These are phyloP conservation scores for Echinarachnius parma DNA, from an alignment of 53 echinoderm and acorn worm genomes.

Conservation along the genomic window DNA sequence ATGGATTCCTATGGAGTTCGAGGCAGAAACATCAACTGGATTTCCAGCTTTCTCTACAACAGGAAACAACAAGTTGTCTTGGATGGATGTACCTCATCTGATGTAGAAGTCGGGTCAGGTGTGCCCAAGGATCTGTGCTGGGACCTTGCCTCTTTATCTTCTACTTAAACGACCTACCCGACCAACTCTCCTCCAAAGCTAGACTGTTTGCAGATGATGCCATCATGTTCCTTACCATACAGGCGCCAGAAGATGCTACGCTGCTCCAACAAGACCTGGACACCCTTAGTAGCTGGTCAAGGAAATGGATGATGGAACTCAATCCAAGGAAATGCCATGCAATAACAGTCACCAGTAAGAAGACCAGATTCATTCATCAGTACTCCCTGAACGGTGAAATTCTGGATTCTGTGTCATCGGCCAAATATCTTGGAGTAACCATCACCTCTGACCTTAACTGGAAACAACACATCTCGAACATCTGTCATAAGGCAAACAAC, in stretches of 20 bases:
- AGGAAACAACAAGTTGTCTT: slow-evolving; percentile 17
- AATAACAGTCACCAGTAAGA: slow-evolving; percentile 25
- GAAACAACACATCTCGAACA: too few relatives aligned
- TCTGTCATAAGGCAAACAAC: too few relatives aligned
- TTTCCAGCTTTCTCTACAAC: slow-evolving; percentile 11
- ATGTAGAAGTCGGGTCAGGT: slow-evolving; percentile 12
- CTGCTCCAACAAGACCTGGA: slow-evolving; percentile 26
- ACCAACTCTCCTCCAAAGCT: slow-evolving; percentile 21
- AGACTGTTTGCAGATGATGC: slow-evolving; percentile 48
- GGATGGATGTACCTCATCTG: slow-evolving; percentile 11
- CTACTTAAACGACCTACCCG: slow-evolving; percentile 41
- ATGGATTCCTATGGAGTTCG: slow-evolving; percentile 12
- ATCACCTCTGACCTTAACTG: too few relatives aligned
- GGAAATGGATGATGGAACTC: slow-evolving; percentile 28
- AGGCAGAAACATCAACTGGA: slow-evolving; percentile 12
- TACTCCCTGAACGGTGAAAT: slow-evolving; percentile 13
- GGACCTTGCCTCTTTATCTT: slow-evolving; percentile 53
- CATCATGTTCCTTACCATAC: slow-evolving; percentile 22
- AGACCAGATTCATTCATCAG: slow-evolving; percentile 3
- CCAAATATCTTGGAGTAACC: too few relatives aligned
- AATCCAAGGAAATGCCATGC: slow-evolving; percentile 23
- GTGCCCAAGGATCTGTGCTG: slow-evolving; percentile 52
- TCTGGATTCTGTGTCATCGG: too few relatives aligned
- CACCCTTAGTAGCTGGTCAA: slow-evolving; percentile 15
- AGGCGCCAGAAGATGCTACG: slow-evolving; percentile 4